Conservation (phyloP, 2,797 vertebrate species). For the Tamandua tetradactyla region DNA sequence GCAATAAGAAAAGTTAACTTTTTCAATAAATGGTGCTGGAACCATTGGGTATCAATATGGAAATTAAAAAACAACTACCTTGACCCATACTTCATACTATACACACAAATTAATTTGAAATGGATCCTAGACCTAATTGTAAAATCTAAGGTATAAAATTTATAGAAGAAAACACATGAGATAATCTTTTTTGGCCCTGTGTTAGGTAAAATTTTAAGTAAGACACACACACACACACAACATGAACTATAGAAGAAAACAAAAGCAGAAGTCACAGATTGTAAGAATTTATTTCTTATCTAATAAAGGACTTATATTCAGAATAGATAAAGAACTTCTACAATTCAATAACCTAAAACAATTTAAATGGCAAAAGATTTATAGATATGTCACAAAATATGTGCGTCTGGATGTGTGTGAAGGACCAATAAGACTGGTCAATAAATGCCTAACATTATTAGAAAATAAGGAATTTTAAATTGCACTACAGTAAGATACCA, state of each 20-base stretch:
- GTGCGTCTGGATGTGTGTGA: not conserved
- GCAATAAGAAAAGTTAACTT: not conserved
- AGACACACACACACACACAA: not conserved
- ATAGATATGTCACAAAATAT: not conserved
- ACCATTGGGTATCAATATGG: not conserved
- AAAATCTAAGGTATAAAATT: conserved; percentile 1
- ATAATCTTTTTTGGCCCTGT: not conserved
- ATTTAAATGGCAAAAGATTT: not conserved
- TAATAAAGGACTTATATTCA: not conserved
- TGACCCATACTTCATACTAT: not conserved
- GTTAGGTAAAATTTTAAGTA: not conserved
- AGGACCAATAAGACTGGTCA: not conserved
- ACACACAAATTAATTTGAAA: conserved; percentile 3
- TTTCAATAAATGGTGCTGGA: not conserved
- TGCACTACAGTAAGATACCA: not conserved
- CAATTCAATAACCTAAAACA: not conserved
- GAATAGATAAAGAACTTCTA: not conserved
- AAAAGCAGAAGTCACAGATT: not conserved
- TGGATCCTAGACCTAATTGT: not conserved
- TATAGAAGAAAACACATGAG: not conserved
- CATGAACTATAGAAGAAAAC: not conserved
- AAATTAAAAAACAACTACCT: not conserved
- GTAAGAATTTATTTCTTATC: too few species aligned
- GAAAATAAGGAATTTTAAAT: not conserved
- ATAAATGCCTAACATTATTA: not conserved